A percentile compares a stretch with the other conserved stretches of the same genome.
phyloP scores from a whole-genome alignment of 2,888 invertebrate species.

The Troides helena region DNA sequence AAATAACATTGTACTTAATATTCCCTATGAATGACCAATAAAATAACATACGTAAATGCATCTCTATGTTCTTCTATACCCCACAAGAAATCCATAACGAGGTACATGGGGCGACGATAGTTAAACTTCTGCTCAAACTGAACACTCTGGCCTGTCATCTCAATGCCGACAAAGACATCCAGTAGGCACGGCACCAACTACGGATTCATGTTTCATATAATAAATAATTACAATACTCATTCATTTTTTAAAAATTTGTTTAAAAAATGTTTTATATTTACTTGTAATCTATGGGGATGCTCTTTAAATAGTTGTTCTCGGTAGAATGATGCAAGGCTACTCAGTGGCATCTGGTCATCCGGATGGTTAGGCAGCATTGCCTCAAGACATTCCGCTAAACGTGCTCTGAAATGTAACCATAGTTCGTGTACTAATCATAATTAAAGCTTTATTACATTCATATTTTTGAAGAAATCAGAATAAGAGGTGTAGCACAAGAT shows the following conservation, averaged over 20 bases:
- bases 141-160: slow-evolving; percentile 97
- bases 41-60: slow-evolving; percentile 83
- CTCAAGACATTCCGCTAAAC: slow-evolving; percentile 93
- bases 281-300: slow-evolving; percentile 87
- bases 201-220: not conserved
- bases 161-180: slow-evolving; percentile 97
- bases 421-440: not conserved
- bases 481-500: too few relatives aligned
- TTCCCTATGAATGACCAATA: not conserved
- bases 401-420: slow-evolving; percentile 82
- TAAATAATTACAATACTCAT: not conserved
- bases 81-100: slow-evolving; percentile 95
- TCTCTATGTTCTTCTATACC: slow-evolving; percentile 87
- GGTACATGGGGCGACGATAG: slow-evolving; percentile 97
- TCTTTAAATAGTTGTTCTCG: slow-evolving; percentile 87
- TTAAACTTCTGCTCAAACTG: slow-evolving; percentile 98
- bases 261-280: slow-evolving; percentile 40
- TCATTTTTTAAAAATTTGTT: not conserved
- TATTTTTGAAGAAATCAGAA: not conserved
- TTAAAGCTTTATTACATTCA: not conserved
- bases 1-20: too few relatives aligned
- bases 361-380: slow-evolving; percentile 88
- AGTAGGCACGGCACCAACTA: slow-evolving; percentile 89
- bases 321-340: slow-evolving; percentile 76
- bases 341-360: slow-evolving; percentile 75